Evolutionary conservation across 2,888 invertebrate species (phyloP).

Genomic region (Eupithecia exiguata): DNA sequence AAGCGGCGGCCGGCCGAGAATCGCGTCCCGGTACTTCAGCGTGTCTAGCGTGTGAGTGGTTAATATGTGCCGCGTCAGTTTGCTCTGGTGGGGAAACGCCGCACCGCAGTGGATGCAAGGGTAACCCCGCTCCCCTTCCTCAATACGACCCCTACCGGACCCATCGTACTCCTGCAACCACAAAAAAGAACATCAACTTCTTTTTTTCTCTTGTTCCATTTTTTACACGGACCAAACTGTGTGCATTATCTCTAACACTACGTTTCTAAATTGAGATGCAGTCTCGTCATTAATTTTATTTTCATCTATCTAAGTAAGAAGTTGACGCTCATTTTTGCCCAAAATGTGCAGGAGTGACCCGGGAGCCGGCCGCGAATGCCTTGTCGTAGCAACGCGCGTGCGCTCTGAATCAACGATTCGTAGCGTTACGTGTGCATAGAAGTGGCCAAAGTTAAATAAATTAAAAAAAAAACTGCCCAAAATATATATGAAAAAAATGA

Average conservation of each 20-base stretch:
- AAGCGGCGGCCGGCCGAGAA: conserved; percentile 70
- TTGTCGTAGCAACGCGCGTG: conserved; percentile 78
- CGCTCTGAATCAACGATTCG: conserved; percentile 72
- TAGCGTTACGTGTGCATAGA: conserved; percentile 69
- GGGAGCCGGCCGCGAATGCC: conserved; percentile 79
- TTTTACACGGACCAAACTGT: conserved; percentile 72
- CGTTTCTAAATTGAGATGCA: conserved; percentile 82
- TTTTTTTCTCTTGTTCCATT: conserved; percentile 84
- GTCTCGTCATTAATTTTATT: conserved; percentile 69
- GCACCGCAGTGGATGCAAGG: conserved; percentile 96
- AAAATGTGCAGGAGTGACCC: conserved; percentile 83
- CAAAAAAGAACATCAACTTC: conserved; percentile 94
- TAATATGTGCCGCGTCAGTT: conserved; percentile 94
- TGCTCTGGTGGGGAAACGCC: conserved; percentile 94
- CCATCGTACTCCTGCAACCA: conserved; percentile 96
- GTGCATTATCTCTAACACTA: conserved; percentile 82
- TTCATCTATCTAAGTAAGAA: conserved; percentile 86
- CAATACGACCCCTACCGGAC: conserved; percentile 83
- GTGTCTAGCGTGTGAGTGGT: conserved; percentile 95
- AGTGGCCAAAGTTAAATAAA: conserved; percentile 78
- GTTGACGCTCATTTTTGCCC: conserved; percentile 95
- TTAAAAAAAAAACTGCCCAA: conserved; percentile 77
- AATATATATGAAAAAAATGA: conserved; percentile 82
- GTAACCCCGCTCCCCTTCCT: conserved; percentile 84
- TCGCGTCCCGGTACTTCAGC: conserved; percentile 92